Base-by-base conservation (phyloP, 2,797 vertebrate genomes). In the Cheirogaleus major region DNA sequence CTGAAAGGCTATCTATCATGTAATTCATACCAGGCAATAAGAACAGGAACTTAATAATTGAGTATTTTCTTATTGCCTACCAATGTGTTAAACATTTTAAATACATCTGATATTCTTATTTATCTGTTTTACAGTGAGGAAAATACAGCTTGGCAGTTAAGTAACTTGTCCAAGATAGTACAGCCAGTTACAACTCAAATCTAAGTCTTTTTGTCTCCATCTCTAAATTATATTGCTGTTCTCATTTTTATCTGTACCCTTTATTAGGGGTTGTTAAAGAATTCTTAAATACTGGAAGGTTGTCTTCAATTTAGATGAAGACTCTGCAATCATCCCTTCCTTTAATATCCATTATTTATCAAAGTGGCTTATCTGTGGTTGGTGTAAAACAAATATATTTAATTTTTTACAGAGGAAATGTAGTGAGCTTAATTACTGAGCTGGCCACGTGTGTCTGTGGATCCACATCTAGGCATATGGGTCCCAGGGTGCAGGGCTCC, bases 141-240 rank as follows among this genome's bases (percentile, higher is more conserved):
- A 81, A 87, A 59, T 90, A 79, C 78, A 94, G 32, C 17, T 17
- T 88, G 41, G 15, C n/a, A 84, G 23, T 85, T 92, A 89, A 89
- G 9, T 76, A 69, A 48, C 35, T 70, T 94, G 52, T 73, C 35
- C 9, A n/a, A 63, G 41, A 30, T 38, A 63, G 35, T 48, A 63
- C 11, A 88, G 30, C 57, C 48, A 35, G 32, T 69, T 14, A 32
- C 9, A 61, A 11, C 80, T 43, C 78, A 41, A 17, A 41, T 50
- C 35, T 85, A 75, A 10, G 2, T 63, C 38, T 15, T 30, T 85
- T 65, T 84, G 13, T 84, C 22, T 67, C 45, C 52, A 18, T 52
- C 17, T 92, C 32, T 86, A 75, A 90, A 25, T 61, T 69, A 17
- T 2, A 13, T 30, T 55, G 73, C 11, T 55, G 9, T 73, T 82